A percentile compares a stretch with the other conserved stretches of the same genome.
phyloP scores from a whole-genome alignment of 2,113 vertebrate genomes.

The Catharus bicknelli region DNA sequence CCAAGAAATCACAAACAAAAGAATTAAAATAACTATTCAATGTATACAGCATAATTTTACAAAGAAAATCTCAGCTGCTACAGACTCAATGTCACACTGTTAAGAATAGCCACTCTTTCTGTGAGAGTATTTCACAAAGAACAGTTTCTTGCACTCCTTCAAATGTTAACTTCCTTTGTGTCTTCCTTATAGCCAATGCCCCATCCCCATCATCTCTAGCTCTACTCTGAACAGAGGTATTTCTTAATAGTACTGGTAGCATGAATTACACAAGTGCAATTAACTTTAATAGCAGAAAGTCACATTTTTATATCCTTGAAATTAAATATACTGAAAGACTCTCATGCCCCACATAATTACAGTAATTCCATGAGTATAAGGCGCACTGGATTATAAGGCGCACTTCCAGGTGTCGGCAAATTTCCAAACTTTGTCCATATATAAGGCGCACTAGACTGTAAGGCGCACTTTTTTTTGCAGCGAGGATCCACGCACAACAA shows the following conservation, averaged over 20 bases:
- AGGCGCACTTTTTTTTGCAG: too few relatives aligned
- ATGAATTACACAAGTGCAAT: neutral
- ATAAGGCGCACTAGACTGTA: too few relatives aligned
- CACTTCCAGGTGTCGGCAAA: too few relatives aligned
- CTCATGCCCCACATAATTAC: neutral
- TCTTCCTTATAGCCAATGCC: neutral
- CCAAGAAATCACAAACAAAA: neutral
- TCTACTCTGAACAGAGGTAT: neutral
- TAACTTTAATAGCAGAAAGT: neutral
- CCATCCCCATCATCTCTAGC: neutral
- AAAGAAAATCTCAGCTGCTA: neutral
- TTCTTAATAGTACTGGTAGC: neutral
- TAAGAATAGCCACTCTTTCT: neutral
- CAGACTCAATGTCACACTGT: neutral
- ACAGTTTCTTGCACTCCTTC: neutral
- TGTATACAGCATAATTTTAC: neutral
- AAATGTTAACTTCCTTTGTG: neutral
- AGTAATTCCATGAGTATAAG: too few relatives aligned
- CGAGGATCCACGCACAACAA: too few relatives aligned
- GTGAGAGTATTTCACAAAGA: neutral
- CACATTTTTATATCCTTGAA: neutral
- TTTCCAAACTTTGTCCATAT: too few relatives aligned
- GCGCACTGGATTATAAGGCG: too few relatives aligned
- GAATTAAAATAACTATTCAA: neutral
- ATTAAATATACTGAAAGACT: neutral